phyloP scores from a whole-genome alignment of 2,888 invertebrate species.

The Heliconius sara region DNA sequence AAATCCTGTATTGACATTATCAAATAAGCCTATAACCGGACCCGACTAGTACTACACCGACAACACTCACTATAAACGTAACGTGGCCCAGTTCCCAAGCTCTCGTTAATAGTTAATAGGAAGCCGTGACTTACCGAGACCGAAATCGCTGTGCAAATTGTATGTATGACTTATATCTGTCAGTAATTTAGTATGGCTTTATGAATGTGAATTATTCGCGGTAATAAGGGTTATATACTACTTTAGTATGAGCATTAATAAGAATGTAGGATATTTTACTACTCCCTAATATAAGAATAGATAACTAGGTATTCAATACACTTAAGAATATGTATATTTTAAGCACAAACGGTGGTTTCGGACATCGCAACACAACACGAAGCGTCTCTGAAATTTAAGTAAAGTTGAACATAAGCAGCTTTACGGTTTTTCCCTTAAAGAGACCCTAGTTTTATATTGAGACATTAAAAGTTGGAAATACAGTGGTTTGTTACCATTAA shows the following conservation, averaged over 20 bases:
- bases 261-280: background rate
- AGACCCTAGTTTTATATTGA: background rate
- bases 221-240: background rate
- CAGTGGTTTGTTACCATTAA: background rate
- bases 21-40: slow-evolving; percentile 22
- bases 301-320: too few species aligned
- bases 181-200: slow-evolving; percentile 20
- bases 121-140: slow-evolving; percentile 47
- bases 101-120: slow-evolving; percentile 49
- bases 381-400: background rate
- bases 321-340: background rate
- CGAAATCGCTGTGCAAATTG: slow-evolving; percentile 19
- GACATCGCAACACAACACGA: background rate
- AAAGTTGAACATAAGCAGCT: background rate
- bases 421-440: background rate
- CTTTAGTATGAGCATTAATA: background rate
- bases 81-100: slow-evolving; percentile 51
- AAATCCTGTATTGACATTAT: slow-evolving; percentile 15
- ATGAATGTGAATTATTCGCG: slow-evolving; percentile 11
- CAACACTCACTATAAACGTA: slow-evolving; percentile 24
- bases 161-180: slow-evolving; percentile 4
- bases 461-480: background rate
- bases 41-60: background rate
- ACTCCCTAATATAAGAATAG: background rate
- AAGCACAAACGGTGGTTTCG: background rate